Base-by-base conservation (phyloP, 2,888 invertebrate species). In the Thera obeliscata region DNA sequence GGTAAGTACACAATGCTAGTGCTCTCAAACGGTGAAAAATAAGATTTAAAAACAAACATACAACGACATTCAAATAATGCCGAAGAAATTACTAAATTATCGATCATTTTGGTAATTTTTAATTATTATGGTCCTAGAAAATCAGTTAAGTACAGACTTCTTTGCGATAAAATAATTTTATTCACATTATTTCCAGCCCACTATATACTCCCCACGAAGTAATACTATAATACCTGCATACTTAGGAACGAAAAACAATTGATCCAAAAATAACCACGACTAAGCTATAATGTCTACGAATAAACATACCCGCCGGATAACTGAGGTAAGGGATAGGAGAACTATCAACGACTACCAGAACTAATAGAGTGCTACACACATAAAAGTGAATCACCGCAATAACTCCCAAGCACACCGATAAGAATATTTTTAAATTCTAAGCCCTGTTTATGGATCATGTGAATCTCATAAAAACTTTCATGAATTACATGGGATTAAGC, bases 401-500 rank as follows among this genome's bases (percentile, higher is more conserved):
- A 73, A 72, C 70, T 75, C 66, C 35, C 41, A 68, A 72, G 74
- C 71, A 76, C 79, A 76, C 75, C 73, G 76, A 80, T 75, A 77
- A 74, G 73, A 76, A 78, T 73, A 77, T 77, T 82, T 84, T 81
- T 72, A 79, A 80, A 82, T 69, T 77, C 77, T 77, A 78, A 81
- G 76, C 74, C 77, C 78, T 76, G 76, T 80, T 82, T 81, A 83
- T 75, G 80, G 78, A 82, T 84, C 83, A 87, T 85, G 81, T 86
- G 85, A 78, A 85, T 84, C 84, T 84, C 82, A 81, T 87, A 85
- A 88, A 86, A 85, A 82, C 82, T 82, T 81, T 83, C 86, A 87
- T 84, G 87, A 87, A 88, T 87, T 87, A 88, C 87, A 81, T 73
- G 81, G 87, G 91, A 90, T 90, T 91, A 90, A 85, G 79, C 72